Base-by-base conservation (phyloP, 1,140 invertebrate species). In the Microplitis demolitor region DNA sequence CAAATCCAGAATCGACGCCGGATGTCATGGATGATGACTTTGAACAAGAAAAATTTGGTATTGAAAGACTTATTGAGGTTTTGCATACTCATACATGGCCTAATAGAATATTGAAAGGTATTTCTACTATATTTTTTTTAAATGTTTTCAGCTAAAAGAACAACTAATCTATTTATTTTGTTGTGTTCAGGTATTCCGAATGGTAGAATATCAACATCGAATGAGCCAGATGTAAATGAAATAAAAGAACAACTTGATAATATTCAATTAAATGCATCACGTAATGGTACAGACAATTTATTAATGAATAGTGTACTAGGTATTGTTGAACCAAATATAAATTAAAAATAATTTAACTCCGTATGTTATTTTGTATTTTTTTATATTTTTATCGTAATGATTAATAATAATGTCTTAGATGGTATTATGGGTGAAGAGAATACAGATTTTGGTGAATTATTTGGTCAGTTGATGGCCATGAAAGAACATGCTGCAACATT, bases 11-110 rank as follows among this genome's bases (percentile, higher is more conserved):
- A 51, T 80, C 84, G 4, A 45, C 39, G 8, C 78, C 79, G 39
- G 89, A 90, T 68, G 79, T 83, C 54, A 85, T 88, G 64, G 83
- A 86, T 67, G 84, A 87, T 75, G 88, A 87, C 78, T 88, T 88
- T 70, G 87, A 90, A 58, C 87, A 90, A 82, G 90, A 91, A 79
- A 91, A 90, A 76, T 89, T 89, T 78, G 93, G 93, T 31, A 89
- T 93, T 13, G 89, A 91, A 11, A 89, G 94, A 84, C 89, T 95
- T n/a, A 87, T 91, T 24, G 92, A 94, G 88, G 92, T 92, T 74
- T 83, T 95, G 34, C 89, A 94, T 83, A 91, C 93, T 72, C 92
- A 95, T 82, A 89, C 89, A 51, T 95, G 94, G 94, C 89, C 93
- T 58, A 94, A 94, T 82, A 87, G 95, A 54, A 83, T 83, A 54